These are phyloP conservation scores for Pangasianodon hypophthalmus DNA, from an alignment of 2,113 vertebrate genomes.

Conservation along the genomic window DNA sequence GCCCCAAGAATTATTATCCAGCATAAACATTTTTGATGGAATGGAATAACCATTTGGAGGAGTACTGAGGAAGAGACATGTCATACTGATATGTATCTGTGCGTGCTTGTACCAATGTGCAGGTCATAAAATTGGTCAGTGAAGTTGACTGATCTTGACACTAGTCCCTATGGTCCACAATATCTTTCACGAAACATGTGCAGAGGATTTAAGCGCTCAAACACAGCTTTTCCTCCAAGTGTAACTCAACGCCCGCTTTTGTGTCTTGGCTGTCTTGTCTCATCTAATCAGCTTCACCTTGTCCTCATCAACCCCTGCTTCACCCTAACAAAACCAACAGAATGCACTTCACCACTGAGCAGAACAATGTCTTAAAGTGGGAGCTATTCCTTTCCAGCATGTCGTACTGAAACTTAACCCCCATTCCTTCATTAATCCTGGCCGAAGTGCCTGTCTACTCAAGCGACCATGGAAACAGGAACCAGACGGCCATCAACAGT, in stretches of 20 bases:
- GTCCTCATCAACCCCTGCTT: slow-evolving; percentile 51
- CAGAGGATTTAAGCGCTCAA: slow-evolving; percentile 68
- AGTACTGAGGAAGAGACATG: background rate
- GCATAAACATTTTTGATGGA: background rate
- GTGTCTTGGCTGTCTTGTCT: slow-evolving; percentile 60
- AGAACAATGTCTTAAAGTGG: slow-evolving; percentile 11
- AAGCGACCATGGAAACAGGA: slow-evolving; percentile 52
- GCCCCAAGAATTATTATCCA: background rate
- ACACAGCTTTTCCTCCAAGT: slow-evolving; percentile 62
- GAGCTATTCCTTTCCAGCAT: slow-evolving; percentile 28
- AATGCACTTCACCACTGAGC: slow-evolving; percentile 24
- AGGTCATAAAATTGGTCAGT: slow-evolving; percentile 58
- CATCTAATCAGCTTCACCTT: slow-evolving; percentile 57
- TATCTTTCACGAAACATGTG: slow-evolving; percentile 73
- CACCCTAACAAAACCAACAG: slow-evolving; percentile 31
- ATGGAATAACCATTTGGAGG: background rate
- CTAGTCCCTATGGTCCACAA: slow-evolving; percentile 62
- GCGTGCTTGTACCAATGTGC: slow-evolving; percentile 11
- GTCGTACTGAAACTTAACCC: slow-evolving; percentile 41
- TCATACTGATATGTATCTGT: slow-evolving; percentile 22
- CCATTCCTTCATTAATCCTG: slow-evolving; percentile 55
- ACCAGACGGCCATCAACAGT: slow-evolving; percentile 54
- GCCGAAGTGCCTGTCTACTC: slow-evolving; percentile 38
- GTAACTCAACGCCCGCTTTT: slow-evolving; percentile 62
- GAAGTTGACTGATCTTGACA: slow-evolving; percentile 72